These are phyloP conservation scores for Stylophora pistillata DNA, from an alignment of 64 coral and sea anemone species.

Conservation along the genomic window DNA sequence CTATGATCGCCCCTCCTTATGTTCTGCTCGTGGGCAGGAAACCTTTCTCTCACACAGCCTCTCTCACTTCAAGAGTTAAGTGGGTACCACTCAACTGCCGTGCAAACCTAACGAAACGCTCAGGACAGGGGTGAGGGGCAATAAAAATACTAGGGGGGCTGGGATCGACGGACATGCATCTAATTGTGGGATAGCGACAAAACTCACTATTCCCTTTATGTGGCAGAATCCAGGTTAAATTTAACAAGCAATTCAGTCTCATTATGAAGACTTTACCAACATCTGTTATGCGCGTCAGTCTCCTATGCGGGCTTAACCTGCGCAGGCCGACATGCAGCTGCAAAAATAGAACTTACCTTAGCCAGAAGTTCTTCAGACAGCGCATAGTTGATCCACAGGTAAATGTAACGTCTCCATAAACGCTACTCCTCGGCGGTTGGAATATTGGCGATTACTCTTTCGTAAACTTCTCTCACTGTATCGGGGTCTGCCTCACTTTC, in stretches of 20 bases:
- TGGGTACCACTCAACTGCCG: too few species aligned
- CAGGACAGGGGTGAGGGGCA: too few species aligned
- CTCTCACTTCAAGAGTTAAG: too few species aligned
- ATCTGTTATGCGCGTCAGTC: neutral
- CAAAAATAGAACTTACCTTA: conserved; percentile 59
- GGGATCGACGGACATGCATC: neutral
- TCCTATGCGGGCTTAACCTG: neutral
- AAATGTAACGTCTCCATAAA: conserved; percentile 95
- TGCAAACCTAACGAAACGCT: too few species aligned
- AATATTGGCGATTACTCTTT: conserved; percentile 91
- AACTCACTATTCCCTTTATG: too few species aligned
- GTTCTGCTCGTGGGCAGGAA: too few species aligned
- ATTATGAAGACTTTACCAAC: too few species aligned
- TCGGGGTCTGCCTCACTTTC: conserved; percentile 81
- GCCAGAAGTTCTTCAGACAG: conserved; percentile 89
- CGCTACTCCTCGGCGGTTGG: conserved; percentile 93
- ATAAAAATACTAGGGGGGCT: neutral
- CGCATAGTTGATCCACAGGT: conserved; percentile 99
- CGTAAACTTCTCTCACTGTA: conserved; percentile 88
- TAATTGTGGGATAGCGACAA: too few species aligned
- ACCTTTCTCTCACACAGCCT: too few species aligned
- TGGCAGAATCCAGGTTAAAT: too few species aligned
- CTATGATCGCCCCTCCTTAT: too few species aligned
- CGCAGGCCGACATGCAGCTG: neutral
- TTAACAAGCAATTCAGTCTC: too few species aligned